Evolutionary conservation across 2,888 invertebrate genomes (phyloP), one percentile per base, ranked within the genome.

Genomic region (Drosophila algonquin): DNA sequence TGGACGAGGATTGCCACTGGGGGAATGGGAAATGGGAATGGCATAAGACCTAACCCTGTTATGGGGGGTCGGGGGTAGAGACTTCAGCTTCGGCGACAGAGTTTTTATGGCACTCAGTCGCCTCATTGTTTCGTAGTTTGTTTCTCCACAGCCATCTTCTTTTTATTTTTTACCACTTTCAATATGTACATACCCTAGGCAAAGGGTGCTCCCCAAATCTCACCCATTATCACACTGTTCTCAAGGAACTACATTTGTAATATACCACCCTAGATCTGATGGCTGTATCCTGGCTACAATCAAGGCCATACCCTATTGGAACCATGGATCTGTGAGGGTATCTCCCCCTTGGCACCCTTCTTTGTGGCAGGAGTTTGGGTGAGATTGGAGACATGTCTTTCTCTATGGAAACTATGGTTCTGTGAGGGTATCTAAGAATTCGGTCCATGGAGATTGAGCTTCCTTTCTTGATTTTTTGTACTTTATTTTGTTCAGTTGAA

Each of bases 91-190:
- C 57, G 71, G 87, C 83, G 83, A 83, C 83, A 87, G 83, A 72
- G 87, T 83, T 83, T 83, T 83, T 83, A 77, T 84, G 79, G 81
- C 81, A 81, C 84, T 77, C 72, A 67, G 72, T 65, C 54, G 65
- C 72, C 71, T 71, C 72, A 72, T 79, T 75, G 74, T 74, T 73
- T 71, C 68, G 64, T 79, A 73, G 79, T 78, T 80, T 75, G 68
- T 50, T 48, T 61, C 47, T 54, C 44, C 55, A 46, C 24, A 55
- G 63, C 58, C 59, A 61, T 40, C 16, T 51, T 50, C 45, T 35
- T 47, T 64, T 64, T 45, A 8, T 44, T 59, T 40, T 18, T 16
- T 54, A 40, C 14, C 40, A 40, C 40, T 40, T 40, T 40, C n/a
- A 10, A 6, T 6, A 40, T 6, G 14, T 5, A 0, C 24, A 24